Percentiles rank a stretch among this genome's conserved stretches.
phyloP scores from a whole-genome alignment of 2,888 invertebrate genomes.

The Tridacna gigas region DNA sequence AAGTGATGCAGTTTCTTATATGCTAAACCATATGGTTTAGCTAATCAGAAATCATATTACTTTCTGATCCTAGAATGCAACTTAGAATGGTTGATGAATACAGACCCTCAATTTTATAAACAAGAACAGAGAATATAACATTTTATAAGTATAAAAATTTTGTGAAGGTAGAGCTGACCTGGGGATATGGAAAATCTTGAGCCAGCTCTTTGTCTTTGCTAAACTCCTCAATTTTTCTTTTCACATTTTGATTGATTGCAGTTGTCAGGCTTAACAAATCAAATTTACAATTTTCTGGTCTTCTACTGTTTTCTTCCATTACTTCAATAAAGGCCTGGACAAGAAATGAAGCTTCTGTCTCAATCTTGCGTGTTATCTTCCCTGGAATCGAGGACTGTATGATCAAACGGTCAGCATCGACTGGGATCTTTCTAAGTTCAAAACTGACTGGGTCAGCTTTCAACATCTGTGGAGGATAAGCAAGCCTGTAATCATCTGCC shows the following conservation, averaged over 20 bases:
- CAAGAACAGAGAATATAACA: too few relatives aligned
- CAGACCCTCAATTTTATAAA: too few relatives aligned
- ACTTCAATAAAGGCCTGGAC: constrained; percentile 9
- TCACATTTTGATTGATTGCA: not conserved
- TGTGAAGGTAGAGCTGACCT: constrained; percentile 12
- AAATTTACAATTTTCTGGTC: not conserved
- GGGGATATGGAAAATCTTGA: not conserved
- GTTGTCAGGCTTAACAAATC: constrained; percentile 4
- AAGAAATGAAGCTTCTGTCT: not conserved
- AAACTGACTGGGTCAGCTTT: not conserved
- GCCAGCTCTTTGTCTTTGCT: too few relatives aligned
- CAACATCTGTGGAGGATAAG: not conserved
- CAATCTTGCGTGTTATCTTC: not conserved
- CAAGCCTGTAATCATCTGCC: not conserved
- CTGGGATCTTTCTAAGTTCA: not conserved
- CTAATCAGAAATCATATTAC: too few relatives aligned
- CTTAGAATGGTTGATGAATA: too few relatives aligned
- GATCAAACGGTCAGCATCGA: constrained; percentile 15
- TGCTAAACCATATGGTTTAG: too few relatives aligned
- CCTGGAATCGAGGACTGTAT: constrained; percentile 18
- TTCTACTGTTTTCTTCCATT: not conserved
- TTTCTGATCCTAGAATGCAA: too few relatives aligned
- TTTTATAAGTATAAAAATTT: constrained; percentile 11
- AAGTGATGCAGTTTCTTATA: too few relatives aligned
- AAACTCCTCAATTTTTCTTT: not conserved